Evolutionary conservation across 2,888 invertebrate species (phyloP).

Genomic region (Linyphia triangularis): DNA sequence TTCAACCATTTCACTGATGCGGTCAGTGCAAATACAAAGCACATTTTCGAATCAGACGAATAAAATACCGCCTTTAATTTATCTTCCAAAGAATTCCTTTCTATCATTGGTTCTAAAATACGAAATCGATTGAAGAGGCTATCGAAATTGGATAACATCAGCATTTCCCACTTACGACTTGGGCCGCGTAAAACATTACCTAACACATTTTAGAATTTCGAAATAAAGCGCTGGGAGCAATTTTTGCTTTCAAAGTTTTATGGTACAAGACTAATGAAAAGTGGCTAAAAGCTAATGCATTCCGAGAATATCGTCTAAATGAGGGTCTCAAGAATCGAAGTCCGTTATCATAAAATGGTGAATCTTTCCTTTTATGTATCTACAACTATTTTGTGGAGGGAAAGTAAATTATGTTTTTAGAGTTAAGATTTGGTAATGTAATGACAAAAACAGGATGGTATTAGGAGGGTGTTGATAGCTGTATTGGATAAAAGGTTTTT

Average conservation of each 20-base stretch:
- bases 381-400: background rate
- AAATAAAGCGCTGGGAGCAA: constrained; percentile 10
- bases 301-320: constrained; percentile 40
- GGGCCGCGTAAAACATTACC: constrained; percentile 8
- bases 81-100: constrained; percentile 10
- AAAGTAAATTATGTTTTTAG: constrained; percentile 32
- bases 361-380: background rate
- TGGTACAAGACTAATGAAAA: constrained; percentile 42
- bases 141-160: background rate
- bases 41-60: constrained; percentile 5
- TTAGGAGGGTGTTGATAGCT: background rate
- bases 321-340: background rate
- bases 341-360: constrained; percentile 30
- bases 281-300: constrained; percentile 57
- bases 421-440: background rate
- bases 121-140: constrained; percentile 20
- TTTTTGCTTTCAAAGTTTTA: constrained; percentile 33
- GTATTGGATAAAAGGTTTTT: constrained; percentile 41
- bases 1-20: constrained; percentile 33
- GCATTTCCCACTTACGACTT: background rate
- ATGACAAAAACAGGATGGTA: background rate
- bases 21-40: constrained; percentile 43
- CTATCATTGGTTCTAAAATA: background rate
- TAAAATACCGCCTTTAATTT: constrained; percentile 34
- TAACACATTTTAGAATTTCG: constrained; percentile 10